Base-by-base conservation (phyloP, 1,140 invertebrate species). In the Trichonephila inaurata region DNA sequence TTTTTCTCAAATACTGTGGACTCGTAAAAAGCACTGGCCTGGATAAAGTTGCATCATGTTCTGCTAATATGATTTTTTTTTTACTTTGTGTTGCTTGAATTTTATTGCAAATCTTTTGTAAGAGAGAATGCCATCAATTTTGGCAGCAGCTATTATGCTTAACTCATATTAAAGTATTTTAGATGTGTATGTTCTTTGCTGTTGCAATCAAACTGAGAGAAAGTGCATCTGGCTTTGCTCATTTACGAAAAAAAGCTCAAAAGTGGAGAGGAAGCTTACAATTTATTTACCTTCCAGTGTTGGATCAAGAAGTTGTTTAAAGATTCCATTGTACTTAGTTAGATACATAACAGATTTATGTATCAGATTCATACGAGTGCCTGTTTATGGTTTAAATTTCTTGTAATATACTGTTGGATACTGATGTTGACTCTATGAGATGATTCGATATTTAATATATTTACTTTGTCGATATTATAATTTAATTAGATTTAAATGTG, bases 371-470 rank as follows among this genome's bases (percentile, higher is more conserved):
- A 40, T 33, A 21, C 14, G 33, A 87, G 85, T 87, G 85, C 85
- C 85, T 87, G 60, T 64, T 87, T n/a, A 19, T 62, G 24, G 60
- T 44, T 14, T 51, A 87, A 64, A 87, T 19, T 87, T 87, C 61
- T 12, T 87, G 60, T 62, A 87, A 87, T 21, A 87, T 87, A 87
- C n/a, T 87, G 61, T 64, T 87, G 85, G 69, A 62, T 87, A 62
- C 28, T 87, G 28, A 33, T 33, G 85, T 87, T 87, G 82, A 83
- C 44, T 58, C 6, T 21, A 7, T 58, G 21, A 60, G 33, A 77
- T 77, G 69, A 28, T 69, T 69, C 51, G 7, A 51, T 51, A 51
- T 51, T 51, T 51, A 51, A 51, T 51, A 51, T 21, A 40, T 77
- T 33, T 77, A 77, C 14, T 77, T 51, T 51, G 51, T 51, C 7